Base-by-base conservation (phyloP, 2,113 vertebrate species). In the Agelaius phoeniceus region DNA sequence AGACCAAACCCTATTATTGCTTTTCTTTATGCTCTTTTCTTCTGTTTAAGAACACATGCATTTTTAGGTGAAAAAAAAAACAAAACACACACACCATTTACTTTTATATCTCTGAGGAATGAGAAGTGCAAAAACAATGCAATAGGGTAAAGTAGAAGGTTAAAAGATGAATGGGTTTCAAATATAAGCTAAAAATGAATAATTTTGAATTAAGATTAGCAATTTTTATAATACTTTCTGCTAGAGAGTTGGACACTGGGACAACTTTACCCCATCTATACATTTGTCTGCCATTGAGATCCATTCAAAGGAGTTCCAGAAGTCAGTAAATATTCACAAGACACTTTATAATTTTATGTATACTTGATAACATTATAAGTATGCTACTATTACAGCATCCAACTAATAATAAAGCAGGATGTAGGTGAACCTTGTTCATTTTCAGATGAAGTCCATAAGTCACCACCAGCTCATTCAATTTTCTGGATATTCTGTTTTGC, bases 1-100 rank as follows among this genome's bases (percentile, higher is more conserved):
- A 13, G 10, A 59, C 61, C 39, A 92, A 80, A 58, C 22, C 65
- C 26, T 12, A 11, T 10, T 24, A 14, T 15, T 39, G 18, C 14
- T 65, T 80, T 51, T 20, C 24, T 54, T 78, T 16, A 31, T 41
- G 7, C 2, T 61, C 7, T 27, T 67, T 19, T 55, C 54, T 33
- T 35, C 46, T 58, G 16, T 54, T 57, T 37, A 7, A 65, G 1
- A 57, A 8, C 4, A 37, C 3, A 54, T 17, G 2, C 0, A 2
- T 24, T 55, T 72, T 79, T 17, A 48, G 9, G 2, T 20, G 0
- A 27, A 39, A 39, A 24, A 21, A 28, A 13, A 21, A 4, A 21
- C 22, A 12, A 49, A 24, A 23, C 23, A 22, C 44, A 9, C 10
- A 46, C 5, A 21, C 7, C 8, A 31, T 24, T 26, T 78, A n/a